Evolutionary conservation across 2,113 vertebrate genomes (phyloP), one percentile per base, ranked within the genome.

Genomic region (Clarias magur): DNA sequence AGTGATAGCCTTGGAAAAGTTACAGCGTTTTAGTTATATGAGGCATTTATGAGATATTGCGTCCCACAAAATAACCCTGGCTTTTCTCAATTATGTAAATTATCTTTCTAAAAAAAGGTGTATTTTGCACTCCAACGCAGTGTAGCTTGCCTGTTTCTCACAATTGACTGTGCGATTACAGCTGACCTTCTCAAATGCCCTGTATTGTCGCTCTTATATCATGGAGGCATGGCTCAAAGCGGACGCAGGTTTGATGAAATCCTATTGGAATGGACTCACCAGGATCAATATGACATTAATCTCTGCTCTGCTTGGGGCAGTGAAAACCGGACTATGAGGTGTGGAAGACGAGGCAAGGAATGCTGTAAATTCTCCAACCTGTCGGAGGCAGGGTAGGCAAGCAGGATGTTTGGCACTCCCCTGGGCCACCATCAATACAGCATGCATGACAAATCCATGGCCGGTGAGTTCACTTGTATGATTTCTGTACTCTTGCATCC

Each of bases 251-350:
- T 94, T 94, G 93, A 94, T 94, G 91, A 94, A 93, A 93, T 92
- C 88, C 91, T 93, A 93, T 91, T 92, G 90, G 93, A 95, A 94
- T 93, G 90, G 92, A 93, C 93, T 94, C 92, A 92, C 90, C 59
- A 27, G 93, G 90, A 94, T 94, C 94, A 92, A 95, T 95, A 94
- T 53, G 80, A 89, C 91, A 93, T 94, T 93, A 94, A 94, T 93
- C 93, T 94, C 87, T 92, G 90, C 93, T 93, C 92, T 90, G 91
- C 82, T 83, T 86, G 88, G 78, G 85, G 82, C 88, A 91, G 86
- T 56, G 80, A 84, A 85, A 84, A 90, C 70, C 56, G 23, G 82
- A 88, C 89, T 84, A 89, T 88, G 88, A 21, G 84, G 86, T 68
- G 60, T 86, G 84, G 83, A 87, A 83, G 90, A 89, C 59, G 75